These are phyloP conservation scores for Urocitellus parryii DNA, from an alignment of 2,113 vertebrate species.

Conservation along the genomic window DNA sequence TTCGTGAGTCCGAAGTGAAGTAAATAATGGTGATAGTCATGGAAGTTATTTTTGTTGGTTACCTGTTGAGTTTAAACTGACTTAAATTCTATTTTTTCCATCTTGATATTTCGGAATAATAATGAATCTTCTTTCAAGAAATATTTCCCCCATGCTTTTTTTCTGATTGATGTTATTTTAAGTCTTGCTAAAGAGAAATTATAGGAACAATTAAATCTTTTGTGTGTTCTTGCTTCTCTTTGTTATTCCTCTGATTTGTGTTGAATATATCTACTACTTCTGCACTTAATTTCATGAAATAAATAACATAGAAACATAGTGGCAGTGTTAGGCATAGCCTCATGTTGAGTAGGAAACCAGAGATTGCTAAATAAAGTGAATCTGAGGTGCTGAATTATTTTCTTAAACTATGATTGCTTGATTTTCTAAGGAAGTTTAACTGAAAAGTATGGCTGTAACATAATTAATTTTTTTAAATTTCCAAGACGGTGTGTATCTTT, in stretches of 20 bases:
- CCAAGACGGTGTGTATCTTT: background rate
- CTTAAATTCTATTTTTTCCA: background rate
- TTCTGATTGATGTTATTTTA: background rate
- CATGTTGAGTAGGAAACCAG: background rate
- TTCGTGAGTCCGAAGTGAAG: background rate
- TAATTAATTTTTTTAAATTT: slow-evolving; percentile 35
- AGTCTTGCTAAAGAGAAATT: slow-evolving; percentile 33
- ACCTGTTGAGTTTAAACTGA: background rate
- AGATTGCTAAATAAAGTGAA: slow-evolving; percentile 12
- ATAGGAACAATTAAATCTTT: slow-evolving; percentile 17
- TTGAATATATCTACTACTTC: background rate
- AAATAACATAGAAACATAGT: slow-evolving; percentile 51
- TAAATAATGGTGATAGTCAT: background rate
- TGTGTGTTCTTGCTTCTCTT: background rate
- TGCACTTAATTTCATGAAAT: slow-evolving; percentile 59
- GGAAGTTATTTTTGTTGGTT: slow-evolving; percentile 50
- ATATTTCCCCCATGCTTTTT: background rate
- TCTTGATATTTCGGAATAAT: slow-evolving; percentile 24
- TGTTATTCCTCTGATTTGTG: background rate
- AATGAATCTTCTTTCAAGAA: background rate
- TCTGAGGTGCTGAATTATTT: slow-evolving; percentile 37
- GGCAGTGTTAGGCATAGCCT: background rate
- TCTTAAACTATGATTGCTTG: background rate
- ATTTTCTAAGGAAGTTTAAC: background rate
- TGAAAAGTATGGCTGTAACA: background rate